Percentiles rank a stretch among this genome's conserved stretches.
These are phyloP conservation scores for Hanleya hanleyi DNA, from an alignment of 2,888 invertebrate species.

Conservation along the genomic window DNA sequence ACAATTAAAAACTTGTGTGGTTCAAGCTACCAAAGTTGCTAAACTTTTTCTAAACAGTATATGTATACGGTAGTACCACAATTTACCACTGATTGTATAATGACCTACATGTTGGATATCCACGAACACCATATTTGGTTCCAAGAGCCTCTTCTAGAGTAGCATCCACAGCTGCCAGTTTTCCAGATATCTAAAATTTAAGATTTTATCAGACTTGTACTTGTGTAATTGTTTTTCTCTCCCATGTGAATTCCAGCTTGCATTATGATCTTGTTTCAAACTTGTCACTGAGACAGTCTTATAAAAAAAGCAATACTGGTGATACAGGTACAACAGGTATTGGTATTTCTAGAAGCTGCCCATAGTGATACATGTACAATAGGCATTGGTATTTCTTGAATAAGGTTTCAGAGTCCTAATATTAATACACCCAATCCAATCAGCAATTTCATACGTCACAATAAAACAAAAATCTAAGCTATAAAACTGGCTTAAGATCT, in stretches of 20 bases:
- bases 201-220: too few species aligned
- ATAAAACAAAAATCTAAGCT: too few species aligned
- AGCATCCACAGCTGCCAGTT: conserved; percentile 80
- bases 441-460: too few species aligned
- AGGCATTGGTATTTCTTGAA: too few species aligned
- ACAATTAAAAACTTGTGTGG: not conserved
- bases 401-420: not conserved
- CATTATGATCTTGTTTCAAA: not conserved
- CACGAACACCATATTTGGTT: conserved; percentile 78
- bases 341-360: too few species aligned
- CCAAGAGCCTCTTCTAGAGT: conserved; percentile 78
- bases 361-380: too few species aligned
- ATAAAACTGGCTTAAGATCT: not conserved
- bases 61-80: not conserved
- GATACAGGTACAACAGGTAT: too few species aligned
- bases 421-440: not conserved
- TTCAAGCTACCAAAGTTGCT: not conserved
- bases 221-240: too few species aligned
- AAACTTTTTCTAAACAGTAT: not conserved
- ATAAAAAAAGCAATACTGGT: too few species aligned
- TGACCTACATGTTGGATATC: conserved; percentile 82
- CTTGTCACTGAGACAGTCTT: not conserved
- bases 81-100: not conserved
- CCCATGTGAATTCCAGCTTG: too few species aligned
- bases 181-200: conserved; percentile 55